A percentile compares a stretch with the other conserved stretches of the same genome.
phyloP scores from a whole-genome alignment of 2,888 invertebrate species.

The Allolobophora icterica region DNA sequence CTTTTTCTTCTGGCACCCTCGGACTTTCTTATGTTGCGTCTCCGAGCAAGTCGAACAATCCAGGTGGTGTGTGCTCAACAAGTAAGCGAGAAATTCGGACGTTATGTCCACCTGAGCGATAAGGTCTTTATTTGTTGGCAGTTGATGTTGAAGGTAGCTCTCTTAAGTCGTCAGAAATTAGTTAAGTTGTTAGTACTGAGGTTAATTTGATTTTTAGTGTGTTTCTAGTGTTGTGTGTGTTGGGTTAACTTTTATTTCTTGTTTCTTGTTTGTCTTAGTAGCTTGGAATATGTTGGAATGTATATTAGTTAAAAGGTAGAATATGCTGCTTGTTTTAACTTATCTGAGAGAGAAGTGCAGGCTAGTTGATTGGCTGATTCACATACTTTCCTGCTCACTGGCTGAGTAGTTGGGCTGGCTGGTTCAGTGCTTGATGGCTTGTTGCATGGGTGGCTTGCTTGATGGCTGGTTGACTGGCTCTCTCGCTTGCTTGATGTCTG shows the following conservation, averaged over 20 bases:
- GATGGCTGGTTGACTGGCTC: no score
- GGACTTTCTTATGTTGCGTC: constrained; percentile 95
- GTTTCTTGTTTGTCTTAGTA: background rate
- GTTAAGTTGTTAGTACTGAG: background rate
- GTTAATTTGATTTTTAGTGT: background rate
- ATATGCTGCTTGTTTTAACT: no score
- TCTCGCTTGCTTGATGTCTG: background rate
- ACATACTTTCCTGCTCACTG: no score
- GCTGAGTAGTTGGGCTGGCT: no score
- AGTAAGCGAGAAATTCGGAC: background rate
- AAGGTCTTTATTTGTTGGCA: background rate
- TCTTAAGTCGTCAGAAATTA: background rate
- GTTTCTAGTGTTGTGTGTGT: background rate
- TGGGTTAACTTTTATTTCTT: background rate
- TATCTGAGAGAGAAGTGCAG: no score
- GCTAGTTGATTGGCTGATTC: no score
- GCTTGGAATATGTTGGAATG: background rate
- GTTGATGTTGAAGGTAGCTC: background rate
- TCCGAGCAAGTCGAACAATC: constrained; percentile 81
- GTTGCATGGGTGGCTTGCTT: no score
- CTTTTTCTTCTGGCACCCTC: constrained; percentile 90
- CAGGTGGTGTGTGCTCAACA: constrained; percentile 85
- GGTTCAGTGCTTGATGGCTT: no score
- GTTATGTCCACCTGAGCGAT: background rate
- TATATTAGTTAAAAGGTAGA: background rate